Evolutionary conservation across 2,797 vertebrate species (phyloP), one percentile per base, ranked within the genome.

Genomic region (Sebastolobus altivelis): DNA sequence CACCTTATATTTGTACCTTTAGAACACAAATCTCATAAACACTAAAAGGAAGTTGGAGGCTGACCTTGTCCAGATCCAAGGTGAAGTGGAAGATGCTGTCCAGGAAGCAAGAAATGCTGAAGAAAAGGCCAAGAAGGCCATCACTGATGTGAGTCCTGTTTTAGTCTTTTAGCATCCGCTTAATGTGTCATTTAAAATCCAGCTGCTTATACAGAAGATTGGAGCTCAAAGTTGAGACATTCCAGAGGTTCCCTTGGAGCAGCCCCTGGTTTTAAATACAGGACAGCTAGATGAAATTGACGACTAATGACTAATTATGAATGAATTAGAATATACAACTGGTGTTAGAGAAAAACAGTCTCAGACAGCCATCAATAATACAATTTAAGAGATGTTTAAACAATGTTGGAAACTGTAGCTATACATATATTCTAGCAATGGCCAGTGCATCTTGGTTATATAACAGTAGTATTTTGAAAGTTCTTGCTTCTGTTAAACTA

Each of bases 111-210:
- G 95, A 77, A 97, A 97, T 33, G 97, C 97, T 35, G 97, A 97
- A 80, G 97, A 98, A 65, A 98, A 97, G 76, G 97, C 97, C 82
- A 98, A 97, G 92, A 98, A 98, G 80, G 97, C 97, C 1, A 97
- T 98, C 84, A 97, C 96, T 52, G 97, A 98, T 72, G 97, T 98
- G 83, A 96, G 90, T 3, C 18, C 4, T 76, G 29, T 62, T n/a
- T 54, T n/a, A 10, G 11, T 40, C 7, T 60, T 67, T 69, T 10
- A 67, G 2, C 7, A 31, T 46, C 18, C 4, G 4, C 2, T 22
- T 37, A 22, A 20, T 29, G 18, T 20, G 14, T 55, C 2, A 37
- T 72, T 74, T 25, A 43, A 61, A 65, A 40, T 6, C 20, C 22
- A 33, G 11, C 20, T 61, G 3, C 14, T 52, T 22, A 27, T 55